These are phyloP conservation scores for Rhodophaea formosa DNA, from an alignment of 2,888 invertebrate genomes.

Conservation along the genomic window DNA sequence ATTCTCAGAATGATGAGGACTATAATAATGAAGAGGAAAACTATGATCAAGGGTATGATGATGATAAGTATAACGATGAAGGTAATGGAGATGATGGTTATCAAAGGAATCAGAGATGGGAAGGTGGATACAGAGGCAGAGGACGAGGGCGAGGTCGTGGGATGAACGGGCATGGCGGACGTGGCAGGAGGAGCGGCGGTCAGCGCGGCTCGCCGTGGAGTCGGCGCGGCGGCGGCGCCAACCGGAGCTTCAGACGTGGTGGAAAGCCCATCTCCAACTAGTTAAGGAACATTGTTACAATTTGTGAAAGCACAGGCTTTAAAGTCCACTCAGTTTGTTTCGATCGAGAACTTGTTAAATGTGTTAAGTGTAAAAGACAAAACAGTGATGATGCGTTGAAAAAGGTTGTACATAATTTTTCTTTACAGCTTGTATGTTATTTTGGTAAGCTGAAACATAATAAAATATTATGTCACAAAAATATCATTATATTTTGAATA, in stretches of 20 bases:
- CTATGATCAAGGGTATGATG: constrained; percentile 56
- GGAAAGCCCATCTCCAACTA: constrained; percentile 64
- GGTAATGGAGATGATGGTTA: constrained; percentile 50
- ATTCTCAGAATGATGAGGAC: constrained; percentile 58
- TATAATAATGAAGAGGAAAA: constrained; percentile 54
- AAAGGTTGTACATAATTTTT: constrained; percentile 74
- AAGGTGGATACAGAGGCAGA: constrained; percentile 58
- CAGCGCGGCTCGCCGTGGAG: constrained; percentile 55
- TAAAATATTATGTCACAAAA: constrained; percentile 66
- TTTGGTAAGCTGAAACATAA: constrained; percentile 65
- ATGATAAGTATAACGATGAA: constrained; percentile 56
- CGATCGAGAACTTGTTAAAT: constrained; percentile 44
- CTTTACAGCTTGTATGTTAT: constrained; percentile 70
- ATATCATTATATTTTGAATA: constrained; percentile 43
- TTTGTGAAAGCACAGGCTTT: constrained; percentile 47
- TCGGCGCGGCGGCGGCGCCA: constrained; percentile 55
- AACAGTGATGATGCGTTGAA: constrained; percentile 54
- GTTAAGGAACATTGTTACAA: constrained; percentile 32
- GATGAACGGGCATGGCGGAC: constrained; percentile 64
- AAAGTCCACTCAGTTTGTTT: constrained; percentile 46
- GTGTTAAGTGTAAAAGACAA: constrained; percentile 62
- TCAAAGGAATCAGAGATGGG: constrained; percentile 62
- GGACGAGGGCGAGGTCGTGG: constrained; percentile 69
- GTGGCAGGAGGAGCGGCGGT: constrained; percentile 56
- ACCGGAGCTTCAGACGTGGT: constrained; percentile 66